phyloP scores from a whole-genome alignment of 2,888 invertebrate genomes.

The Drosophila cognata region DNA sequence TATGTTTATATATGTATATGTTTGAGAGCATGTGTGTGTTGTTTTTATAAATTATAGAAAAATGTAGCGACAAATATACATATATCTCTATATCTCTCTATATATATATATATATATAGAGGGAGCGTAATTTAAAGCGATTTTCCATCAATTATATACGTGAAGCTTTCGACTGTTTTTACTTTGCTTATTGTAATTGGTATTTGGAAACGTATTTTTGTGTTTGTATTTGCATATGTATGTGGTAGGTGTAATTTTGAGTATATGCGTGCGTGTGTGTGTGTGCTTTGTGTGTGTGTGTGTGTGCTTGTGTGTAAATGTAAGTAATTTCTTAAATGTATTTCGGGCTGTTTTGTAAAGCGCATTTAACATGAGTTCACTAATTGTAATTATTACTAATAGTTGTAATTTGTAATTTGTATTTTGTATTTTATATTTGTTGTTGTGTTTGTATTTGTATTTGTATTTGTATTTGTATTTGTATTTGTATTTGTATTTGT shows the following conservation, averaged over 20 bases:
- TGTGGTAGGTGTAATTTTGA: not conserved
- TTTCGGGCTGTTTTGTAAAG: conserved; percentile 31
- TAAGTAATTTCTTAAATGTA: conserved; percentile 9
- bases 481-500: conserved; percentile 9
- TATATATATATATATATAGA: conserved; percentile 27
- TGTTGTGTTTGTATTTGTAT: conserved; percentile 17
- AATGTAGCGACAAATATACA: conserved; percentile 50
- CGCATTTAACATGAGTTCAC: conserved; percentile 38
- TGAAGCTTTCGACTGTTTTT: conserved; percentile 42
- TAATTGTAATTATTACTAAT: conserved; percentile 22
- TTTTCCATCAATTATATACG: conserved; percentile 53
- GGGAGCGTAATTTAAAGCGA: conserved; percentile 61
- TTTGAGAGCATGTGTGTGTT: conserved; percentile 26
- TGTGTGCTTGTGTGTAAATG: not conserved
- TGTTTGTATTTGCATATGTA: not conserved
- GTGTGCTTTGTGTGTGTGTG: conserved; percentile 4
- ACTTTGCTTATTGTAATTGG: conserved; percentile 9
- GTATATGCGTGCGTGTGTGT: conserved; percentile 1
- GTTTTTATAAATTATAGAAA: conserved; percentile 20
- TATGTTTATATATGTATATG: conserved; percentile 24
- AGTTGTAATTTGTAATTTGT: conserved; percentile 13
- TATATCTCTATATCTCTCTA: conserved; percentile 1
- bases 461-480: conserved; percentile 7
- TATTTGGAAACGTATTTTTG: not conserved
- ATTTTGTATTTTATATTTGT: conserved; percentile 19